Conservation (phyloP, 2,797 vertebrate species). For the Cossypha niveicapilla region DNA sequence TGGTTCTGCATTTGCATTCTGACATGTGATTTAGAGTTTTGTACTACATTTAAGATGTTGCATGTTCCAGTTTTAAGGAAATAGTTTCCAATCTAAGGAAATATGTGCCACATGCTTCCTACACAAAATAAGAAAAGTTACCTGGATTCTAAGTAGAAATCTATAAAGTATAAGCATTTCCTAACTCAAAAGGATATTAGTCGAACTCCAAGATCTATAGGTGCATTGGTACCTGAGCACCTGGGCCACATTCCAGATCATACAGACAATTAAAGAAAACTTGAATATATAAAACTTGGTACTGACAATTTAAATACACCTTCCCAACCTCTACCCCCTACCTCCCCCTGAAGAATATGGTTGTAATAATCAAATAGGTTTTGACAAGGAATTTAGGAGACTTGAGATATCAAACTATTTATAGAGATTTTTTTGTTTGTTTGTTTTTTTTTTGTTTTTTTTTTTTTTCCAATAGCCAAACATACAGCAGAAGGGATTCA, state of each 20-base stretch:
- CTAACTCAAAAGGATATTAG: neutral
- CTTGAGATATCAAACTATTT: neutral
- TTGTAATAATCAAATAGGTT: neutral
- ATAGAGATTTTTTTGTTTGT: neutral
- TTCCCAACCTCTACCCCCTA: fast-evolving
- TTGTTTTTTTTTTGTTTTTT: too few species aligned
- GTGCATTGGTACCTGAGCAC: neutral
- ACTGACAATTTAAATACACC: neutral
- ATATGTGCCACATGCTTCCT: neutral
- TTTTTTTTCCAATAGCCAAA: neutral
- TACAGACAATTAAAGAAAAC: neutral
- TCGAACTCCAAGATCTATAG: neutral
- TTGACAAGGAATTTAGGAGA: neutral
- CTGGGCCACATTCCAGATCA: neutral
- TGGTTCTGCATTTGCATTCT: neutral
- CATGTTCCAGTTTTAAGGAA: neutral
- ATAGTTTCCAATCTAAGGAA: neutral
- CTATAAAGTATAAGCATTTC: neutral
- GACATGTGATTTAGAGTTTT: neutral
- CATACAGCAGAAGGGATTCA: neutral
- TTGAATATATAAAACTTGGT: neutral
- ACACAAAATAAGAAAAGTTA: neutral
- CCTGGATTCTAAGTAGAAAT: neutral
- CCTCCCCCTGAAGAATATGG: fast-evolving
- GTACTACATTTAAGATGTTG: neutral